Base-by-base conservation (phyloP, 2,888 invertebrate genomes). In the Nymphalis urticae region DNA sequence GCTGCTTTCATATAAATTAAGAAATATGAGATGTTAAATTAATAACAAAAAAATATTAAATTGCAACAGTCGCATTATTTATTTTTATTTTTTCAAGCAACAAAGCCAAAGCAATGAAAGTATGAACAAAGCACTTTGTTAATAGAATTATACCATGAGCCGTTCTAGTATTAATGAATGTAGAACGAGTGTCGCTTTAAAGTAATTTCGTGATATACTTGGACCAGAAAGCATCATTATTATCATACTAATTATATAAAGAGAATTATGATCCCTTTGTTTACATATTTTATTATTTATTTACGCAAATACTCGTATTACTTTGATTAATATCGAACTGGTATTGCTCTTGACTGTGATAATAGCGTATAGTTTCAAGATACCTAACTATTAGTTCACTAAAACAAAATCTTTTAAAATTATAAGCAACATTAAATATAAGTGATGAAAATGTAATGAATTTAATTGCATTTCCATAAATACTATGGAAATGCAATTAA, bases 131-230 rank as follows among this genome's bases (percentile, higher is more conserved):
- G 66, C 53, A 66, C 61, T 62, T 53, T 66, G 61, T 54, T 61
- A 66, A 61, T 54, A 27, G 17, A 17, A 61, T 66, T 65, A 65
- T 66, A 61, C 60, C 61, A 56, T 32, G n/a, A 56, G n/a, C 54
- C 47, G 27, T 60, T 47, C 42, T 61, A 61, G 61, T 62, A 62
- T 54, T 61, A 56, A 66, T 61, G 53, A 61, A 53, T 61, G 53
- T 66, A 59, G 66, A 66, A 62, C 66, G 61, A 66, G 66, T 62
- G n/a, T 51, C 60, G 51, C 65, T 65, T 60, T 50, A 51, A 16
- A 32, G 27, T 32, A 32, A 32, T 56, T 17, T 56, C 16, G 27
- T 56, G 54, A 56, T 32, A 17, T n/a, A 32, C 27, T 56, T 32
- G 42, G 42, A 42, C 13, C n/a, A 17, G 19, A 17, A 27, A 32